Percentiles rank a stretch among this genome's conserved stretches.
phyloP scores from a whole-genome alignment of 2,797 vertebrate genomes.

The Choloepus didactylus region DNA sequence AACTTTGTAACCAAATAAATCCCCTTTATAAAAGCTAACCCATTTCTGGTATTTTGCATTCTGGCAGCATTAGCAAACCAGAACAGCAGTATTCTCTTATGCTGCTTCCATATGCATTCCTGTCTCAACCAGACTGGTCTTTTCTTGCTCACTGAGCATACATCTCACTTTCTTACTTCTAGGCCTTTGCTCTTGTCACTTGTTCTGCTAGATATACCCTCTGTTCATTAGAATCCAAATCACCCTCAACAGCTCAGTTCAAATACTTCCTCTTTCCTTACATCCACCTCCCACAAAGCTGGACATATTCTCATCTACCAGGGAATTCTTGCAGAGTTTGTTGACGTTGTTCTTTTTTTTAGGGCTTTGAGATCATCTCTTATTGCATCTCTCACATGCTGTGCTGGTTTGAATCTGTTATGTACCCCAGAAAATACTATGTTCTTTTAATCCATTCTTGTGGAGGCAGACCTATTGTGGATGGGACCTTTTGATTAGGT shows the following conservation, averaged over 20 bases:
- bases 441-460: too few species aligned
- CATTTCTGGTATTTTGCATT: too few species aligned
- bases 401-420: too few species aligned
- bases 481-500: too few species aligned
- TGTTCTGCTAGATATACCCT: background rate
- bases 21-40: too few species aligned
- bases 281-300: background rate
- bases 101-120: background rate
- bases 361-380: background rate
- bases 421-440: too few species aligned
- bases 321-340: background rate
- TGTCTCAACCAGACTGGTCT: background rate
- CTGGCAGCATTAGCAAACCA: too few species aligned
- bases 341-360: background rate
- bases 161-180: background rate
- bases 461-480: too few species aligned
- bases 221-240: background rate
- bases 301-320: background rate
- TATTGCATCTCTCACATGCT: background rate
- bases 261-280: background rate
- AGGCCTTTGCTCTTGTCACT: background rate
- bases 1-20: too few species aligned
- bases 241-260: background rate
- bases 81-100: too few species aligned
- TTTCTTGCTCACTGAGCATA: background rate